A percentile compares a stretch with the other conserved stretches of the same genome.
phyloP scores from a whole-genome alignment of 92 coral and sea anemone species.

The Palythoa heliodiscus region DNA sequence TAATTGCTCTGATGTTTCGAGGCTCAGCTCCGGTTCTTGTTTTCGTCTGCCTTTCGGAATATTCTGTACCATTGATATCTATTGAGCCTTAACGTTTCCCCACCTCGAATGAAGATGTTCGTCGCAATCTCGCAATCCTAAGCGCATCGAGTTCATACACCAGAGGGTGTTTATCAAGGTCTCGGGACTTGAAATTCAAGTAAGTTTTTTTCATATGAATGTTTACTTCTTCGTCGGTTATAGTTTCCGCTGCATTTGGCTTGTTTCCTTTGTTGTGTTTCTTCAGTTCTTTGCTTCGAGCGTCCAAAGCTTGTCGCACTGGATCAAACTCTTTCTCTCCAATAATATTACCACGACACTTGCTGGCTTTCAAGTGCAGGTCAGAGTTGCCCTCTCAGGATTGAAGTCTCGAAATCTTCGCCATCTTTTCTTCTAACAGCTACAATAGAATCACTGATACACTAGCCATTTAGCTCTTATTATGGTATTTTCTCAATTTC shows the following conservation, averaged over 20 bases:
- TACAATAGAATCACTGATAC: too few relatives aligned
- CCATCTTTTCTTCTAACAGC: neutral
- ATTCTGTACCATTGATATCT: constrained; percentile 53
- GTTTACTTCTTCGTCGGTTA: constrained; percentile 35
- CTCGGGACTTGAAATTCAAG: constrained; percentile 55
- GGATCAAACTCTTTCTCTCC: constrained; percentile 32
- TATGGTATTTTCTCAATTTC: too few relatives aligned
- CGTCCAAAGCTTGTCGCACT: constrained; percentile 22
- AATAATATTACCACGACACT: constrained; percentile 28
- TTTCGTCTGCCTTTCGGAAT: constrained; percentile 55
- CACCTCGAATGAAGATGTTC: constrained; percentile 65
- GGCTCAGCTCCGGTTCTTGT: constrained; percentile 55
- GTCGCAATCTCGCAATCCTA: constrained; percentile 67
- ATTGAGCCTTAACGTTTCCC: constrained; percentile 51
- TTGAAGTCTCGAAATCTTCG: constrained; percentile 29
- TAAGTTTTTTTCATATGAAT: neutral
- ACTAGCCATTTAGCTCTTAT: too few relatives aligned
- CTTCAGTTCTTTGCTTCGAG: constrained; percentile 44
- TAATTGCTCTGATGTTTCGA: constrained; percentile 62
- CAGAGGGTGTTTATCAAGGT: constrained; percentile 62
- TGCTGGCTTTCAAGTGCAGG: constrained; percentile 38
- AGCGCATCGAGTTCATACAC: constrained; percentile 49
- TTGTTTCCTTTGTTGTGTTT: constrained; percentile 41
- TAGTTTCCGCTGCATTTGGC: constrained; percentile 38
- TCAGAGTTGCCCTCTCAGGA: constrained; percentile 32